A percentile compares a stretch with the other conserved stretches of the same genome.
phyloP scores from a whole-genome alignment of 2,888 invertebrate genomes.

The Piscicola geometra region DNA sequence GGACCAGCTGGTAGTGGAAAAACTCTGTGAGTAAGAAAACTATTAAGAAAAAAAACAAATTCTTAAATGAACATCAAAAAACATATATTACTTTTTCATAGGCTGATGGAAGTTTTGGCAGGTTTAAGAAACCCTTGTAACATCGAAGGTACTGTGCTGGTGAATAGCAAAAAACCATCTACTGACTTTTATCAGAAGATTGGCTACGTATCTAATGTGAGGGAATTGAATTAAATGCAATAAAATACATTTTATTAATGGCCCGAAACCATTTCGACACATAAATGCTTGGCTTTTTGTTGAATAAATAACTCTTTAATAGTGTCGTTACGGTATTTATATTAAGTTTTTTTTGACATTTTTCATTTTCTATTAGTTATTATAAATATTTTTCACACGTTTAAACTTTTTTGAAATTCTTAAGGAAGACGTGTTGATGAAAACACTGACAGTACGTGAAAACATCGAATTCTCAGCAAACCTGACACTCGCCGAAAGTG shows the following conservation, averaged over 20 bases:
- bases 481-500: slow-evolving; percentile 48
- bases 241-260: too few species aligned
- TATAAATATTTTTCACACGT: too few species aligned
- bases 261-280: too few species aligned
- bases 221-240: too few species aligned
- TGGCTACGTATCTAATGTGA: slow-evolving; percentile 57
- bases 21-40: background rate
- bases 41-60: background rate
- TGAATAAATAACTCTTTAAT: too few species aligned
- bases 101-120: slow-evolving; percentile 44
- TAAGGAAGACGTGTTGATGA: slow-evolving; percentile 56
- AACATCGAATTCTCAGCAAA: slow-evolving; percentile 55
- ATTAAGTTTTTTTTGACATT: too few species aligned
- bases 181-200: slow-evolving; percentile 55
- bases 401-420: too few species aligned
- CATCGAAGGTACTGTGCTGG: slow-evolving; percentile 48
- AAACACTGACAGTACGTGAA: slow-evolving; percentile 53
- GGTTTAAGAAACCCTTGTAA: slow-evolving; percentile 40
- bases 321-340: too few species aligned
- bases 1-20: slow-evolving; percentile 4
- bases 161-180: slow-evolving; percentile 55
- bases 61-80: background rate
- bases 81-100: slow-evolving; percentile 5
- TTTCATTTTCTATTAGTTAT: too few species aligned
- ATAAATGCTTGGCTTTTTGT: too few species aligned